phyloP scores from a whole-genome alignment of 2,113 vertebrate species.

The Scalopus aquaticus region DNA sequence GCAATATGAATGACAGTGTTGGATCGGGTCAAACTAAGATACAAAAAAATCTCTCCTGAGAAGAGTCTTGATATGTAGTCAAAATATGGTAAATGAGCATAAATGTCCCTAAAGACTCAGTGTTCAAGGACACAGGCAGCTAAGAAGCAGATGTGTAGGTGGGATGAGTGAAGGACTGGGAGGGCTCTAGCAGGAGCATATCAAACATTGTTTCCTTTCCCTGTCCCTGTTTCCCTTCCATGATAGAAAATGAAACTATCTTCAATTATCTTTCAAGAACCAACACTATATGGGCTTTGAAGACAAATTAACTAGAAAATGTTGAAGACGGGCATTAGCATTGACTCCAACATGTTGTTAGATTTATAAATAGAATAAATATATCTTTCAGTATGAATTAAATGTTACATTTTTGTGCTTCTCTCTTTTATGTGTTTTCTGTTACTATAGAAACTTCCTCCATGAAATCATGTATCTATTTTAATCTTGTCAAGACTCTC shows the following conservation, averaged over 20 bases:
- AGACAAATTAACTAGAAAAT: conserved; percentile 18
- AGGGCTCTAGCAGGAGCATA: accelerated
- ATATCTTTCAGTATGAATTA: conserved; percentile 12
- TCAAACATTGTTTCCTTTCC: neutral
- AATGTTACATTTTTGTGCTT: neutral
- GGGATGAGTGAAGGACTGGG: neutral
- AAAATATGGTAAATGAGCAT: neutral
- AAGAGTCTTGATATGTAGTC: neutral
- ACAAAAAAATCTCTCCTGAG: neutral
- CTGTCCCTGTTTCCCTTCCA: neutral
- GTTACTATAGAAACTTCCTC: conserved; percentile 76
- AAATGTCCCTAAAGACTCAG: accelerated
- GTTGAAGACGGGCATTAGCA: neutral
- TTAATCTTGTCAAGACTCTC: conserved; percentile 32
- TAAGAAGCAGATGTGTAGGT: neutral
- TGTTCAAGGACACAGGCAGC: too few relatives aligned
- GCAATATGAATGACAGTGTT: accelerated
- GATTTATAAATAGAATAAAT: conserved; percentile 64
- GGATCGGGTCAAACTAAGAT: neutral
- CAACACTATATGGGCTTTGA: neutral
- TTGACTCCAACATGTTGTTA: conserved; percentile 12
- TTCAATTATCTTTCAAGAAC: neutral
- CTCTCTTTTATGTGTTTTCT: conserved; percentile 17
- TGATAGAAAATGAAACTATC: neutral
- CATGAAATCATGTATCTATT: conserved; percentile 13